phyloP scores from a whole-genome alignment of 2,113 vertebrate genomes.

The Bothrops jararaca region DNA sequence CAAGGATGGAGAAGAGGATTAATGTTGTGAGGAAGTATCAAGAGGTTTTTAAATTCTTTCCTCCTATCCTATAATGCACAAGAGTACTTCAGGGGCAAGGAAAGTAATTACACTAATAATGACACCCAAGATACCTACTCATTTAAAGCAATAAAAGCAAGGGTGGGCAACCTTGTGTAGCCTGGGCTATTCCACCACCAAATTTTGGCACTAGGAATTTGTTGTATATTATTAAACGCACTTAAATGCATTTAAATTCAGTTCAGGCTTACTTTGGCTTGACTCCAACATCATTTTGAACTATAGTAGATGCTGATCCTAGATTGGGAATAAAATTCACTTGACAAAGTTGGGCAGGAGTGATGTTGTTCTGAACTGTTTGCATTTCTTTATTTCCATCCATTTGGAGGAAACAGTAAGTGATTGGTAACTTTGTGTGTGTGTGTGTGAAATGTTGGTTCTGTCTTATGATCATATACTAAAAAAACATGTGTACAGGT shows the following conservation, averaged over 20 bases:
- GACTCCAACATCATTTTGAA: not conserved
- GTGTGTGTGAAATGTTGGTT: not conserved
- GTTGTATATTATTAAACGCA: not conserved
- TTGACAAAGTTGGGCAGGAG: not conserved
- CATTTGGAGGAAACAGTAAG: not conserved
- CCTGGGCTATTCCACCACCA: not conserved
- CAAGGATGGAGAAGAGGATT: not conserved
- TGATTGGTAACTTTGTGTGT: not conserved
- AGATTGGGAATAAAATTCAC: not conserved
- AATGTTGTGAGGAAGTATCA: not conserved
- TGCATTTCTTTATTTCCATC: not conserved
- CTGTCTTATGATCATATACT: not conserved
- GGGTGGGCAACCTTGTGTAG: not conserved
- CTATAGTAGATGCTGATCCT: not conserved
- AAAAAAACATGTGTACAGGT: not conserved
- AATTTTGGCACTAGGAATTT: not conserved
- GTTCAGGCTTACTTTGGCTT: not conserved
- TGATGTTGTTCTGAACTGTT: not conserved
- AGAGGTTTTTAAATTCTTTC: not conserved
- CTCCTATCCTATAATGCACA: not conserved
- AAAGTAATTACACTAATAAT: not conserved
- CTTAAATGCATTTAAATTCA: not conserved
- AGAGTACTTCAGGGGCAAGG: not conserved
- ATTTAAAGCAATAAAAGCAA: not conserved
- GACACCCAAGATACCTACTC: not conserved